Percentiles rank a stretch among this genome's conserved stretches.
Evolutionary conservation across 2,113 vertebrate genomes (phyloP).

Genomic region (Prionailurus viverrinus): DNA sequence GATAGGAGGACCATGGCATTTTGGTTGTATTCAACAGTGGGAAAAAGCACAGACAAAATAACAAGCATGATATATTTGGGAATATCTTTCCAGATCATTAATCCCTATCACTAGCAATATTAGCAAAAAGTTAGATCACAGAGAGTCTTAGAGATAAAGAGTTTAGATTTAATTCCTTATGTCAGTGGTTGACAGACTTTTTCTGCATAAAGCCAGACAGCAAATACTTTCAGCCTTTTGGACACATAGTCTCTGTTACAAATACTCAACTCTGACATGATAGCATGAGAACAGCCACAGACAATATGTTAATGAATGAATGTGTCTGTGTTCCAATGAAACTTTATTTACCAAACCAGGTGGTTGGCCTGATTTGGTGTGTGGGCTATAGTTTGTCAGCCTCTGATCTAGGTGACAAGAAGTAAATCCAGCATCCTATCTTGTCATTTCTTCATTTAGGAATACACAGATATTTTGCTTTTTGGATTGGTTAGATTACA

Average conservation of each 20-base stretch:
- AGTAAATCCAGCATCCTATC: not conserved
- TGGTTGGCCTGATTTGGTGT: not conserved
- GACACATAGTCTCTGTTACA: not conserved
- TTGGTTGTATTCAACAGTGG: not conserved
- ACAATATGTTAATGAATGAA: not conserved
- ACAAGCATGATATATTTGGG: not conserved
- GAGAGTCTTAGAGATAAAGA: not conserved
- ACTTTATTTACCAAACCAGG: slow-evolving; percentile 5
- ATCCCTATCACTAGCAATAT: slow-evolving; percentile 13
- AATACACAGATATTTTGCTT: not conserved
- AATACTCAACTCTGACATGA: not conserved
- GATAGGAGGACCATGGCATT: not conserved
- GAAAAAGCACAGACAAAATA: not conserved
- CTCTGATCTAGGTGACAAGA: not conserved
- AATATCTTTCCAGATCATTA: not conserved
- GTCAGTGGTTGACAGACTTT: not conserved
- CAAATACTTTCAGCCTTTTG: not conserved
- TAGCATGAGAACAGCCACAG: not conserved
- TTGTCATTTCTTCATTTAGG: not conserved
- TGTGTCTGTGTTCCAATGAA: not conserved
- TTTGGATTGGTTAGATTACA: not conserved
- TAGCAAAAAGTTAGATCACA: not conserved
- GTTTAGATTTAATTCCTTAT: not conserved
- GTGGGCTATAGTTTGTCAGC: not conserved
- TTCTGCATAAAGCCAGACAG: not conserved